Conservation (phyloP, 2,797 vertebrate genomes). For the Dicrostonyx torquatus region DNA sequence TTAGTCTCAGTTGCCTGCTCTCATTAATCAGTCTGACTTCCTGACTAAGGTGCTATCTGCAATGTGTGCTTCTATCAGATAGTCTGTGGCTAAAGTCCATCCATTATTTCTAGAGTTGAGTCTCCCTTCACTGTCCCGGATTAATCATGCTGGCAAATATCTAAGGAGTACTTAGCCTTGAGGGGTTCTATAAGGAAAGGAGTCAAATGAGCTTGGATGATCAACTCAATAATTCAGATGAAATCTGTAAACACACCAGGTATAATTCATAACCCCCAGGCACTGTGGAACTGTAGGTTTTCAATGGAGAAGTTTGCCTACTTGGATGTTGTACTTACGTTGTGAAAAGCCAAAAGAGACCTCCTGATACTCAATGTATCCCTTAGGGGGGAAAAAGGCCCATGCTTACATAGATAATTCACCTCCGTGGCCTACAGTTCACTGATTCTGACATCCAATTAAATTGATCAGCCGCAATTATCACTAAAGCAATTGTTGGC, state of each 20-base stretch:
- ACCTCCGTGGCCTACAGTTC: background rate
- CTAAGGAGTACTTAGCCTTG: background rate
- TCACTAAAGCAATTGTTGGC: conserved; percentile 3
- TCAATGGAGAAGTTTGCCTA: background rate
- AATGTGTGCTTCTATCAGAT: conserved; percentile 50
- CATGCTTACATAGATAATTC: background rate
- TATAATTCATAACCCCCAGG: background rate
- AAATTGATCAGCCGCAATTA: background rate
- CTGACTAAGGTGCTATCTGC: conserved; percentile 37
- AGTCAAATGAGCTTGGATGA: conserved; percentile 33
- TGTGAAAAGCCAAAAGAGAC: background rate
- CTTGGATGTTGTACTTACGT: conserved; percentile 15
- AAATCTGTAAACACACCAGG: conserved; percentile 36
- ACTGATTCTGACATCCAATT: conserved; percentile 42
- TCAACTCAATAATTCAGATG: conserved; percentile 18
- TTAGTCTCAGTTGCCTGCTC: conserved; percentile 52
- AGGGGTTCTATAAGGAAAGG: background rate
- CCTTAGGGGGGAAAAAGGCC: background rate
- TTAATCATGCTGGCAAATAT: conserved; percentile 3
- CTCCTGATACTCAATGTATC: background rate
- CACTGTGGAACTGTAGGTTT: background rate
- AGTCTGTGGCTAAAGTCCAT: conserved; percentile 52
- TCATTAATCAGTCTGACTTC: conserved; percentile 76
- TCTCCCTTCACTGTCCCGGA: background rate
- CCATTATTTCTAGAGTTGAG: conserved; percentile 25